phyloP scores from a whole-genome alignment of 2,888 invertebrate genomes.

The Pseudeuparius sepicola region DNA sequence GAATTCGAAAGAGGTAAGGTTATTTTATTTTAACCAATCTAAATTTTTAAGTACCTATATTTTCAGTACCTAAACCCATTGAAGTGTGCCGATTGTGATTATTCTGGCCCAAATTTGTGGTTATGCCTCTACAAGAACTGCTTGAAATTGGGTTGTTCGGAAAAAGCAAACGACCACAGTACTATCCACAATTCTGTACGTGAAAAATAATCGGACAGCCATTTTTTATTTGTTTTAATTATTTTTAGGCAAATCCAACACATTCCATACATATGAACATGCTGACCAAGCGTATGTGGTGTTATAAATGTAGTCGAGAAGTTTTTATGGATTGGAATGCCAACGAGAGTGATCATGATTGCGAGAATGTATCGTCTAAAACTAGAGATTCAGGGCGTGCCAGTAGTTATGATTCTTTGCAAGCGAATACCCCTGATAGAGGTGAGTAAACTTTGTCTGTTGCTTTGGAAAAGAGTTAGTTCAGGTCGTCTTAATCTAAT shows the following conservation, averaged over 20 bases:
- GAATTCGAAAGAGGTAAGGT: slow-evolving; percentile 28
- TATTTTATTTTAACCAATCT: no score
- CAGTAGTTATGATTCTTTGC: slow-evolving; percentile 34
- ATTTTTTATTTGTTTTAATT: neutral
- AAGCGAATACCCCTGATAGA: slow-evolving; percentile 27
- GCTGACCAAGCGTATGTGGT: slow-evolving; percentile 78
- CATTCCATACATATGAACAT: slow-evolving; percentile 81
- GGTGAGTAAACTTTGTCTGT: slow-evolving; percentile 16
- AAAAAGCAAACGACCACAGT: slow-evolving; percentile 74
- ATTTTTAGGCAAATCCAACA: slow-evolving; percentile 48
- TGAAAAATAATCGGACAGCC: slow-evolving; percentile 10
- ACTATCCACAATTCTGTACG: slow-evolving; percentile 65
- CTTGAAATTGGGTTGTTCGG: slow-evolving; percentile 73
- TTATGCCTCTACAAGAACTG: slow-evolving; percentile 74
- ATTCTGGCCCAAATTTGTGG: slow-evolving; percentile 73
- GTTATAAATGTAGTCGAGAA: slow-evolving; percentile 76
- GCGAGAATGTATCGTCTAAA: slow-evolving; percentile 24
- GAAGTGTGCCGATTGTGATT: slow-evolving; percentile 61
- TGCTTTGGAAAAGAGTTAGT: no score
- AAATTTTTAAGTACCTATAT: no score
- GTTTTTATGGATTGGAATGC: slow-evolving; percentile 45
- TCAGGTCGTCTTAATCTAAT: no score
- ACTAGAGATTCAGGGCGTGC: slow-evolving; percentile 33
- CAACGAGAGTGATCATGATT: slow-evolving; percentile 32
- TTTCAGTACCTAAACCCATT: no score